phyloP scores from a whole-genome alignment of 2,113 vertebrate genomes.

The Pampusana beccarii region DNA sequence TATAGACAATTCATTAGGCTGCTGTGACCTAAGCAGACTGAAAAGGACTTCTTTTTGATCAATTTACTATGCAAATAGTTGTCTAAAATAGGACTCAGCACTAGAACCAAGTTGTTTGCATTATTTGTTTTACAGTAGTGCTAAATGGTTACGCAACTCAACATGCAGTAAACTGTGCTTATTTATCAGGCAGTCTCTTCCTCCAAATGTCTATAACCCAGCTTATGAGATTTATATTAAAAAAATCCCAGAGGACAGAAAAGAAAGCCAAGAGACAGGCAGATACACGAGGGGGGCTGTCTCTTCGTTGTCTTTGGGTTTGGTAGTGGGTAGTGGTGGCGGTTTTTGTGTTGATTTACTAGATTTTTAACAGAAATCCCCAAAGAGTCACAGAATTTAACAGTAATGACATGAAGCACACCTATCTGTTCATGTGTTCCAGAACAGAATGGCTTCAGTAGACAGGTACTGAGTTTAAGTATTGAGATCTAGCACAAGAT shows the following conservation, averaged over 20 bases:
- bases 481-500: not conserved
- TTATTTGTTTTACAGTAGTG: not conserved
- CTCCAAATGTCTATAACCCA: not conserved
- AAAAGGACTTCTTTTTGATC: not conserved
- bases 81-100: not conserved
- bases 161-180: not conserved
- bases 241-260: conserved; percentile 8
- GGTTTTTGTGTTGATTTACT: not conserved
- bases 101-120: not conserved
- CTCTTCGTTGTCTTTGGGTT: not conserved
- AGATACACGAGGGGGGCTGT: not conserved
- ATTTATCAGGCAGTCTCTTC: not conserved
- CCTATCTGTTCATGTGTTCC: not conserved
- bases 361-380: not conserved
- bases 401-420: not conserved
- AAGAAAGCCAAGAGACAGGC: not conserved
- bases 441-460: not conserved
- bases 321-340: too few species aligned
- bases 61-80: conserved; percentile 27
- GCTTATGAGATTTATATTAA: conserved; percentile 14
- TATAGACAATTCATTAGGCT: conserved; percentile 14
- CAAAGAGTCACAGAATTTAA: not conserved
- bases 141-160: not conserved
- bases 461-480: not conserved
- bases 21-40: not conserved